These are phyloP conservation scores for Endotricha flammealis DNA, from an alignment of 2,888 invertebrate genomes.

Conservation along the genomic window DNA sequence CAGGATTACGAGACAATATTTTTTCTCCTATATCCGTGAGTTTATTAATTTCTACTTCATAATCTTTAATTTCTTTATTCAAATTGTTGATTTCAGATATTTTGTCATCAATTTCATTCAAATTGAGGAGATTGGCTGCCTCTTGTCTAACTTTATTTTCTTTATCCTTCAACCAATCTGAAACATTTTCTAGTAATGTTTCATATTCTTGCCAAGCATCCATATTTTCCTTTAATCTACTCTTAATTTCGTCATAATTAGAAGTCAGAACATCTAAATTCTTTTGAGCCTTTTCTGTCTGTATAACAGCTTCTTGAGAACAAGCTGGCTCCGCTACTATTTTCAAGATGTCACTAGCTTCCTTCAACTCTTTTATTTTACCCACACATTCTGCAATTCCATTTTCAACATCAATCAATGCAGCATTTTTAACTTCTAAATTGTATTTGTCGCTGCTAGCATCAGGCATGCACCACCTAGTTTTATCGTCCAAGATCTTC, in stretches of 20 bases:
- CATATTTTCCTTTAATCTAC: conserved; percentile 83
- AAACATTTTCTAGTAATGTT: conserved; percentile 83
- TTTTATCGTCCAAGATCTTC: conserved; percentile 89
- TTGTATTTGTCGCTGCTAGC: conserved; percentile 93
- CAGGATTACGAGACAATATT: conserved; percentile 87
- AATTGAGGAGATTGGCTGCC: conserved; percentile 83
- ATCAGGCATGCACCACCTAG: conserved; percentile 94
- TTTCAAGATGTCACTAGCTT: conserved; percentile 83
- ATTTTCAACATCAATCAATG: conserved; percentile 85
- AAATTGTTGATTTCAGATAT: conserved; percentile 81
- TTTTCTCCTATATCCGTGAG: conserved; percentile 83
- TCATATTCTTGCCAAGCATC: conserved; percentile 90
- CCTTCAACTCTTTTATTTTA: conserved; percentile 82
- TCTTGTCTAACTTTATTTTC: conserved; percentile 87
- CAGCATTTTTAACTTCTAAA: conserved; percentile 92
- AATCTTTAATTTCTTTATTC: conserved; percentile 80
- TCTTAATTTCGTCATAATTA: conserved; percentile 83
- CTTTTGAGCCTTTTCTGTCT: conserved; percentile 82
- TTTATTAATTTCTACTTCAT: conserved; percentile 82
- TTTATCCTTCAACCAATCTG: conserved; percentile 87
- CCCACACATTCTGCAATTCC: conserved; percentile 84
- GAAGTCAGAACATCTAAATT: conserved; percentile 85
- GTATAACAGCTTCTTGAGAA: conserved; percentile 81
- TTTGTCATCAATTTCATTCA: conserved; percentile 83
- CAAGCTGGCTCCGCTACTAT: conserved; percentile 86